A percentile compares a stretch with the other conserved stretches of the same genome.
Conservation (phyloP, 2,888 invertebrate species). For the Onchidella celtica region DNA sequence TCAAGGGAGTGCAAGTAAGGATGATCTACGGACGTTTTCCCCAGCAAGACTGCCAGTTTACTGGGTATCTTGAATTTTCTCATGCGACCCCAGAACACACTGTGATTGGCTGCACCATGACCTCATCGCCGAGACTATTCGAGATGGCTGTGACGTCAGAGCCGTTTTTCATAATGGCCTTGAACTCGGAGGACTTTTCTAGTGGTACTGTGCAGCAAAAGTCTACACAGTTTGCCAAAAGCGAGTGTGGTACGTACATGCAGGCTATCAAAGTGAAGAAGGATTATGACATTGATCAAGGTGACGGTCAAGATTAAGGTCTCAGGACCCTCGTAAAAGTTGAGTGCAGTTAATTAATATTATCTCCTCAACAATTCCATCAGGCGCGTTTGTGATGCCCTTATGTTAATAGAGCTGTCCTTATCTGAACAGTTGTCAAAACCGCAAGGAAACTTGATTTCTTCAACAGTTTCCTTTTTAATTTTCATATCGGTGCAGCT, state of each 20-base stretch:
- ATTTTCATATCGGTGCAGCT: too few species aligned
- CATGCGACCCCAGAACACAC: constrained; percentile 67
- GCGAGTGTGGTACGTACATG: constrained; percentile 59
- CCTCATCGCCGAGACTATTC: constrained; percentile 58
- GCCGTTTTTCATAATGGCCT: constrained; percentile 61
- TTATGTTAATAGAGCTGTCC: too few species aligned
- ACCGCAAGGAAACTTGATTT: too few species aligned
- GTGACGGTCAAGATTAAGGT: constrained; percentile 7
- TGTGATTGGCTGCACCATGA: constrained; percentile 62
- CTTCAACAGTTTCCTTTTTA: too few species aligned
- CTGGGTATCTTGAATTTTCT: constrained; percentile 62
- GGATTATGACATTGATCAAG: constrained; percentile 55
- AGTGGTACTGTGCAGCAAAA: constrained; percentile 33
- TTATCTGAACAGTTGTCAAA: too few species aligned
- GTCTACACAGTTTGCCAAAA: constrained; percentile 49
- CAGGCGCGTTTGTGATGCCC: too few species aligned
- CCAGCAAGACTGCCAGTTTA: constrained; percentile 65
- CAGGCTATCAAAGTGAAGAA: constrained; percentile 64
- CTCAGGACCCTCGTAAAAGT: too few species aligned
- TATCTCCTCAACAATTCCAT: too few species aligned
- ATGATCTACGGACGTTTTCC: constrained; percentile 64
- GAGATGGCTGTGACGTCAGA: constrained; percentile 66
- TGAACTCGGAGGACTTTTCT: constrained; percentile 58
- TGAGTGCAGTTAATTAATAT: too few species aligned
- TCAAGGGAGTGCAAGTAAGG: constrained; percentile 52